phyloP scores from a whole-genome alignment of 1,140 invertebrate species.

The Galleria mellonella region DNA sequence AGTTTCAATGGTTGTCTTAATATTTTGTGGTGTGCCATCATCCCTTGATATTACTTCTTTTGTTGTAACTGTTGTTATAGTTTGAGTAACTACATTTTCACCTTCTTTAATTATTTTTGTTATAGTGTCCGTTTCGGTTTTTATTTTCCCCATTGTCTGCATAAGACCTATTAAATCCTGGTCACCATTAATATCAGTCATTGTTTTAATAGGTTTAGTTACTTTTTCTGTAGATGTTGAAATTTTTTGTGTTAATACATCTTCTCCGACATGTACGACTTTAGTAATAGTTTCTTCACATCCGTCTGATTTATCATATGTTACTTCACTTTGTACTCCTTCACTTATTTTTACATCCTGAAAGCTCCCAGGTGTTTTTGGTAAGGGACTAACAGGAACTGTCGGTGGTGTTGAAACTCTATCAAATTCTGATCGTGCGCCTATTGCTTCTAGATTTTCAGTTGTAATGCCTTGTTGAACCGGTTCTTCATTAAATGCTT shows the following conservation, averaged over 20 bases:
- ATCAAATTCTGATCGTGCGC: constrained; percentile 31
- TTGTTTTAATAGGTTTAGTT: constrained; percentile 40
- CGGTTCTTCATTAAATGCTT: constrained; percentile 47
- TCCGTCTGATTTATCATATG: constrained; percentile 55
- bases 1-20: constrained; percentile 75
- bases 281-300: constrained; percentile 68
- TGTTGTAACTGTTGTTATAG: constrained; percentile 70
- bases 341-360: constrained; percentile 58
- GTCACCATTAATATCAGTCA: constrained; percentile 28
- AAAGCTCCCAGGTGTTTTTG: constrained; percentile 50
- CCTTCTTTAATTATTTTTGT: constrained; percentile 73
- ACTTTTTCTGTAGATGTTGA: constrained; percentile 71
- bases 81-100: constrained; percentile 71
- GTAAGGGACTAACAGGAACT: constrained; percentile 74
- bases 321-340: constrained; percentile 61
- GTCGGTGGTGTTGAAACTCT: constrained; percentile 74
- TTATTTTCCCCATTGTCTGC: constrained; percentile 70
- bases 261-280: constrained; percentile 68
- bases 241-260: constrained; percentile 69
- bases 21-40: constrained; percentile 71
- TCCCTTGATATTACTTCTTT: constrained; percentile 71
- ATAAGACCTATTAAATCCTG: constrained; percentile 49
- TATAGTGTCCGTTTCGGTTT: constrained; percentile 71
- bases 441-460: constrained; percentile 37
- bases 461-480: constrained; percentile 62